Conservation (phyloP, 1,140 invertebrate species). For the Gonatopus flavifemur region DNA sequence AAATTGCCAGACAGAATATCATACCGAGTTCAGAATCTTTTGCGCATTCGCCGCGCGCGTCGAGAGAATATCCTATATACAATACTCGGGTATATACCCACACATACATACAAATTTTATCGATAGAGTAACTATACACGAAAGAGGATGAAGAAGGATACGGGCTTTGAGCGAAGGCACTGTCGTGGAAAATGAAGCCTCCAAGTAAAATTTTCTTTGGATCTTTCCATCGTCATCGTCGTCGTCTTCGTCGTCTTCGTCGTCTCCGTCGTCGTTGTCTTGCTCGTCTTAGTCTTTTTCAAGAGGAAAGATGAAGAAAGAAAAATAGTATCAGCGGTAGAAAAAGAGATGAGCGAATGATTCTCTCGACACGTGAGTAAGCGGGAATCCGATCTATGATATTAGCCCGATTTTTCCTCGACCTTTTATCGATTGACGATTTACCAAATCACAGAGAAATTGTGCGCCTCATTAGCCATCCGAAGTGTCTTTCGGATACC, state of each 20-base stretch:
- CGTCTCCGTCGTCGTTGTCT: too few relatives aligned
- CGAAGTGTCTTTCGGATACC: constrained; percentile 24
- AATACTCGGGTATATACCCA: too few relatives aligned
- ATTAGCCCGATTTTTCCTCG: constrained; percentile 45
- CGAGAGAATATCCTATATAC: too few relatives aligned
- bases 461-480: constrained; percentile 37
- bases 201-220: constrained; percentile 39
- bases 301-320: too few relatives aligned
- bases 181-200: constrained; percentile 48
- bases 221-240: constrained; percentile 23
- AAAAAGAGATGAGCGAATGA: background rate
- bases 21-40: too few relatives aligned
- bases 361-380: constrained; percentile 10
- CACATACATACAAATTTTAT: too few relatives aligned
- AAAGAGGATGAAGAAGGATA: constrained; percentile 18
- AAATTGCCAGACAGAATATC: too few relatives aligned
- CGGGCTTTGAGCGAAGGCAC: constrained; percentile 41
- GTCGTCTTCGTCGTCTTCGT: background rate
- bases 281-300: too few relatives aligned
- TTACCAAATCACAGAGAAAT: constrained; percentile 42
- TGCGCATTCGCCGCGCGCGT: too few relatives aligned
- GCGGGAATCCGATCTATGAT: constrained; percentile 29
- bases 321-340: too few relatives aligned
- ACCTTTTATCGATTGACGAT: constrained; percentile 34
- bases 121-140: too few relatives aligned